phyloP scores from a whole-genome alignment of 2,113 vertebrate genomes.

The Rafetus swinhoei region DNA sequence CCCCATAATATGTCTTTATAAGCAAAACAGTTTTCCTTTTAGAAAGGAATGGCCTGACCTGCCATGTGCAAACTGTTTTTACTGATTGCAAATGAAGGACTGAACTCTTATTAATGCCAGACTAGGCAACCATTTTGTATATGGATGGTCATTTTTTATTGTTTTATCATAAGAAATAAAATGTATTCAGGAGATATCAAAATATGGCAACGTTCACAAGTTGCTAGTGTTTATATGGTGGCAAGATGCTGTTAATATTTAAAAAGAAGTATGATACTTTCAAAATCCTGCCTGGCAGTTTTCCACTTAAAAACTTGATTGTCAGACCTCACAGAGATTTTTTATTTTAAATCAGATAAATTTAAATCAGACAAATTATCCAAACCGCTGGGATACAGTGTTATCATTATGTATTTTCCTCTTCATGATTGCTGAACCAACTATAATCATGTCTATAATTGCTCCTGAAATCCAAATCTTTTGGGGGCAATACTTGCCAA shows the following conservation, averaged over 20 bases:
- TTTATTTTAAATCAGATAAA: constrained; percentile 33
- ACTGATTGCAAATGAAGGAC: not conserved
- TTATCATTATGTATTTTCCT: not conserved
- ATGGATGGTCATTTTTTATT: constrained; percentile 65
- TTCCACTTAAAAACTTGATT: not conserved
- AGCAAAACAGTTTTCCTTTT: not conserved
- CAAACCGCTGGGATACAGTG: not conserved
- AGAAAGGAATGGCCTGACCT: accelerated
- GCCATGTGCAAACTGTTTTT: not conserved
- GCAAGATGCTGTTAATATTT: constrained; percentile 50
- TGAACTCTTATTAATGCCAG: constrained; percentile 22
- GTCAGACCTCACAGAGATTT: not conserved
- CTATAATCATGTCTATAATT: constrained; percentile 6
- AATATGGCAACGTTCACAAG: constrained; percentile 58
- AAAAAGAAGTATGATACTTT: constrained; percentile 40
- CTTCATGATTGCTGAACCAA: constrained; percentile 22
- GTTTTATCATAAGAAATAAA: constrained; percentile 55
- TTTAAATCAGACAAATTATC: constrained; percentile 15
- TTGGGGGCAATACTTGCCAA: constrained; percentile 25
- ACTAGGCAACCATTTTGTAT: constrained; percentile 37
- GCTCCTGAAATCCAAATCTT: constrained; percentile 41
- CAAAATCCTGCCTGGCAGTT: constrained; percentile 6
- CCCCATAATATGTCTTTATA: not conserved
- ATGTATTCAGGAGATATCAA: constrained; percentile 54
- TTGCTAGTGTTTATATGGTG: constrained; percentile 31